These are phyloP conservation scores for Onychomys arenicola DNA, from an alignment of 2,797 vertebrate genomes.

Conservation along the genomic window DNA sequence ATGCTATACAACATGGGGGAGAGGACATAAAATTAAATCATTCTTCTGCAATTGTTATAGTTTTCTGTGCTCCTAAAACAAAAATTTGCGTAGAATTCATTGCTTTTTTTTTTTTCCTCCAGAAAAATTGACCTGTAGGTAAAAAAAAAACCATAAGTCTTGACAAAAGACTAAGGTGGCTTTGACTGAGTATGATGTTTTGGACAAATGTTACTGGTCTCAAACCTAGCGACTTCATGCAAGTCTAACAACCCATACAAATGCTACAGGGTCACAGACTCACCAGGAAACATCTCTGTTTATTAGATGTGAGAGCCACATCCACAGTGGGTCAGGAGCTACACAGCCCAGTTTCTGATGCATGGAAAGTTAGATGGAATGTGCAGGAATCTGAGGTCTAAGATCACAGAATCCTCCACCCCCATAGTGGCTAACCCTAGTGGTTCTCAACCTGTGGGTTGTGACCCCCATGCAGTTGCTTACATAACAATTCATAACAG, in stretches of 20 bases:
- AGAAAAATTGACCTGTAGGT: slow-evolving; percentile 4
- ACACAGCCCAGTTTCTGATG: background rate
- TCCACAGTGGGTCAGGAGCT: background rate
- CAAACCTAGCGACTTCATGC: background rate
- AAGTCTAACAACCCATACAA: background rate
- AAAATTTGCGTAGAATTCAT: slow-evolving; percentile 37
- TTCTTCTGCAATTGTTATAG: background rate
- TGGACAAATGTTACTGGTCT: background rate
- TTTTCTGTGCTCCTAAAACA: slow-evolving; percentile 34
- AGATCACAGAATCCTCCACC: background rate
- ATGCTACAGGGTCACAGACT: background rate
- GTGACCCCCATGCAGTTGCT: background rate
- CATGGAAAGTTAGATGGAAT: background rate
- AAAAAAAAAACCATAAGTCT: background rate
- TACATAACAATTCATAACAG: background rate
- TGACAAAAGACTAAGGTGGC: background rate
- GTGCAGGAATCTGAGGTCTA: background rate
- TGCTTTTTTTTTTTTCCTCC: background rate
- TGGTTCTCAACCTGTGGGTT: background rate
- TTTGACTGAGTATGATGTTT: slow-evolving; percentile 28
- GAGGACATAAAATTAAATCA: background rate
- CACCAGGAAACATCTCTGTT: background rate
- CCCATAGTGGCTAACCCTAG: too few relatives aligned
- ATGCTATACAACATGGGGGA: slow-evolving; percentile 9
- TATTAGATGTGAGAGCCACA: background rate